These are phyloP conservation scores for Aleadryas rufinucha DNA, from an alignment of 2,113 vertebrate species.

Conservation along the genomic window DNA sequence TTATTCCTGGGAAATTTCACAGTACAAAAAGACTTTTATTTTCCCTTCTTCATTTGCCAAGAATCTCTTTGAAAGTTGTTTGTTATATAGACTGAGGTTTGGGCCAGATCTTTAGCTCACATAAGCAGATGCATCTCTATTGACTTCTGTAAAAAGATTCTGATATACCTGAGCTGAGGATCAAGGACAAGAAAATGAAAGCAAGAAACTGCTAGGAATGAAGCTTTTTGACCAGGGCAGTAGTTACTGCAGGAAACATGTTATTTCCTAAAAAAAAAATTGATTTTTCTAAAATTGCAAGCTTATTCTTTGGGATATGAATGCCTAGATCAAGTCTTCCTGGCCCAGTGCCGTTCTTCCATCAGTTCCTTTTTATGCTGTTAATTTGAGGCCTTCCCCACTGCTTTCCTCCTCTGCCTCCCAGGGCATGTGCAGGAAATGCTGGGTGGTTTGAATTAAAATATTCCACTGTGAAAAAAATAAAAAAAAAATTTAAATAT, in stretches of 20 bases:
- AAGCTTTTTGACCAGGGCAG: background rate
- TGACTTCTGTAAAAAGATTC: background rate
- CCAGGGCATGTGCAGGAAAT: background rate
- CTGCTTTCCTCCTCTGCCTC: background rate
- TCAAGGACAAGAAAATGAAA: background rate
- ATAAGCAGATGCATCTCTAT: background rate
- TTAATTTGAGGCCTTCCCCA: background rate
- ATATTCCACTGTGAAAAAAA: background rate
- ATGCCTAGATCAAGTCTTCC: background rate
- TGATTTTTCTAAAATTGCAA: background rate
- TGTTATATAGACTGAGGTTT: background rate
- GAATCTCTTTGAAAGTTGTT: background rate
- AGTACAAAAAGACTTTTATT: conserved; percentile 16
- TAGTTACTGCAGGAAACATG: background rate
- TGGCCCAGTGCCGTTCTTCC: background rate
- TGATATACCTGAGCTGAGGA: background rate
- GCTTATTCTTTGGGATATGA: background rate
- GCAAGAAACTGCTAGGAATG: background rate
- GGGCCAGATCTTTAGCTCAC: background rate
- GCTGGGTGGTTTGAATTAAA: background rate
- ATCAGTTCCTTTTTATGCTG: background rate
- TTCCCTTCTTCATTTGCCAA: conserved; percentile 43
- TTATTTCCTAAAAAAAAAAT: background rate
- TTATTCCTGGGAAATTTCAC: conserved; percentile 27
- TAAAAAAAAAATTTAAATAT: background rate